Percentiles rank a stretch among this genome's conserved stretches.
phyloP scores from a whole-genome alignment of 2,113 vertebrate species.

The Siniperca knerii region DNA sequence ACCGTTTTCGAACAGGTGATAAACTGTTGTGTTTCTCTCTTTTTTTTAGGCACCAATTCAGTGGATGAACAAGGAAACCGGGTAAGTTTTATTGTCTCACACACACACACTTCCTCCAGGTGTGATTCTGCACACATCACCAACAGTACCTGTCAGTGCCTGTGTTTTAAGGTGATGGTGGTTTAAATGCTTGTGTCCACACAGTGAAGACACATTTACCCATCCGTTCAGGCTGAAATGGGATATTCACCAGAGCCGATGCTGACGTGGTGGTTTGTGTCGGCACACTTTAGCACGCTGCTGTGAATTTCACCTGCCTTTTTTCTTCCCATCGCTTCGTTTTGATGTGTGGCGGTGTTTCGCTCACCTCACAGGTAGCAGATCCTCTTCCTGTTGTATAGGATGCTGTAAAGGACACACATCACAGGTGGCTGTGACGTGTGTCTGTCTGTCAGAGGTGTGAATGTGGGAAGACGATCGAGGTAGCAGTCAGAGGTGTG shows the following conservation, averaged over 20 bases:
- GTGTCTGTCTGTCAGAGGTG: slow-evolving; percentile 13
- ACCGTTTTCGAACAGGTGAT: background rate
- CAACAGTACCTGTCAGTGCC: background rate
- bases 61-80: slow-evolving; percentile 89
- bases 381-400: slow-evolving; percentile 36
- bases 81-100: slow-evolving; percentile 72
- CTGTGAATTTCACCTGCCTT: background rate
- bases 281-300: slow-evolving; percentile 18
- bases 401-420: slow-evolving; percentile 20
- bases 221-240: background rate
- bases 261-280: background rate
- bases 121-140: background rate
- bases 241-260: background rate
- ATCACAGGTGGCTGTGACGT: slow-evolving; percentile 3
- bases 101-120: background rate
- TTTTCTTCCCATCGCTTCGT: background rate
- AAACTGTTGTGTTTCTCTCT: background rate
- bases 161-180: background rate
- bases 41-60: slow-evolving; percentile 86
- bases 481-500: slow-evolving; percentile 1
- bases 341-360: background rate
- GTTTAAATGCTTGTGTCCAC: background rate
- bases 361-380: background rate
- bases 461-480: background rate
- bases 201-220: background rate